A percentile compares a stretch with the other conserved stretches of the same genome.
These are phyloP conservation scores for Falco peregrinus DNA, from an alignment of 2,797 vertebrate genomes.

Conservation along the genomic window DNA sequence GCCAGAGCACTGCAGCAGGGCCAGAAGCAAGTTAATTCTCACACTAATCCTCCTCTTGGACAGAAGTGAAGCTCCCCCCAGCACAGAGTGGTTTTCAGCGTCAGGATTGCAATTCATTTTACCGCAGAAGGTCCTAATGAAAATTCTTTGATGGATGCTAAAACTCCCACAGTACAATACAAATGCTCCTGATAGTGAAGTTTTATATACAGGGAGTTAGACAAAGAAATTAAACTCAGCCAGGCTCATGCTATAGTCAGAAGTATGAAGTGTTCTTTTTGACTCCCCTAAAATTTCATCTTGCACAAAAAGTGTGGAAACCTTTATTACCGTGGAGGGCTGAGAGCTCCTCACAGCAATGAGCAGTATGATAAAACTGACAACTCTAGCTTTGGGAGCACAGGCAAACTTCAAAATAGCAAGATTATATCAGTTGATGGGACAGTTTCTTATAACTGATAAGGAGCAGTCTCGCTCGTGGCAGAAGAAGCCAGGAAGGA, in stretches of 20 bases:
- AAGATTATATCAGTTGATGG: neutral
- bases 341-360: neutral
- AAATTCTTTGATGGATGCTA: neutral
- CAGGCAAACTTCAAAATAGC: neutral
- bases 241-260: neutral
- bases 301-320: neutral
- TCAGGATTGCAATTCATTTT: neutral
- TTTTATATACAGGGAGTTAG: neutral
- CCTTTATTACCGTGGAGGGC: neutral
- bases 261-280: neutral
- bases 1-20: neutral
- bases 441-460: neutral
- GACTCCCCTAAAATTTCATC: neutral
- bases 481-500: neutral
- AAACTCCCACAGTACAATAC: neutral
- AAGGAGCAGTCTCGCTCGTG: neutral
- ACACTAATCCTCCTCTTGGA: neutral
- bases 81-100: neutral
- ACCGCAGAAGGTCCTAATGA: neutral
- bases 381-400: neutral
- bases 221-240: neutral
- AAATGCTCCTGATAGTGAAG: neutral
- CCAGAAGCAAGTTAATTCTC: neutral
- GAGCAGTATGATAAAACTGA: neutral
- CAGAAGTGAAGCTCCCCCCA: neutral